phyloP scores from a whole-genome alignment of 2,113 vertebrate genomes.

The Dinomys branickii region DNA sequence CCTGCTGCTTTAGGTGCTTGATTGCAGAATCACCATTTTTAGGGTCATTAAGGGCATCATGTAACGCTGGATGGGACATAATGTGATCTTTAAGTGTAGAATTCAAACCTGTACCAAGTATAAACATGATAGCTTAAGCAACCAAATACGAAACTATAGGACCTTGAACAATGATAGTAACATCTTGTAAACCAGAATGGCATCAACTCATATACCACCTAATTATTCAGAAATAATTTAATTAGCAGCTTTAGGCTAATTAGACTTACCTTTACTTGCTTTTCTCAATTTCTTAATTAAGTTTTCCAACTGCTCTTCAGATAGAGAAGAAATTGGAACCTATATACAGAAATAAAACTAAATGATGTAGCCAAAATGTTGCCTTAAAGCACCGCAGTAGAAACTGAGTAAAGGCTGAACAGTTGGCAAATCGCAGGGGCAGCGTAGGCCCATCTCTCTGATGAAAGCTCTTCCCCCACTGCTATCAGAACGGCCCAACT shows the following conservation, averaged over 20 bases:
- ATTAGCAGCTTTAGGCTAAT: constrained; percentile 17
- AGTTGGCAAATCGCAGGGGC: neutral
- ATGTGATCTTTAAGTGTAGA: constrained; percentile 85
- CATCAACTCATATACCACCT: neutral
- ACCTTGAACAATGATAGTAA: neutral
- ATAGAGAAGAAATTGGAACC: constrained; percentile 89
- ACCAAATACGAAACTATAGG: neutral
- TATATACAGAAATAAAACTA: constrained; percentile 76
- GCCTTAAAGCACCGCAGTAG: neutral
- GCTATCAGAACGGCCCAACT: neutral
- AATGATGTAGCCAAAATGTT: neutral
- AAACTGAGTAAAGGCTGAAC: neutral
- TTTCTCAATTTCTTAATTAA: constrained; percentile 90
- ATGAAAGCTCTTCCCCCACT: neutral
- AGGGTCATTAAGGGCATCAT: constrained; percentile 91
- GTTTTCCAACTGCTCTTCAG: constrained; percentile 87
- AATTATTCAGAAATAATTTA: neutral
- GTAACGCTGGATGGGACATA: constrained; percentile 90
- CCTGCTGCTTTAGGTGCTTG: constrained; percentile 98
- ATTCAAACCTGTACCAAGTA: constrained; percentile 86
- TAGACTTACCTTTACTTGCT: constrained; percentile 88
- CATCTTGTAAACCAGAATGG: neutral
- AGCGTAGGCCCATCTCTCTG: neutral
- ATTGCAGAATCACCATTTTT: constrained; percentile 94
- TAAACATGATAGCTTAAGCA: constrained; percentile 49